Percentiles rank a stretch among this genome's conserved stretches.
Conservation (phyloP, 2,888 invertebrate genomes). For the Liposcelis brunnea region DNA sequence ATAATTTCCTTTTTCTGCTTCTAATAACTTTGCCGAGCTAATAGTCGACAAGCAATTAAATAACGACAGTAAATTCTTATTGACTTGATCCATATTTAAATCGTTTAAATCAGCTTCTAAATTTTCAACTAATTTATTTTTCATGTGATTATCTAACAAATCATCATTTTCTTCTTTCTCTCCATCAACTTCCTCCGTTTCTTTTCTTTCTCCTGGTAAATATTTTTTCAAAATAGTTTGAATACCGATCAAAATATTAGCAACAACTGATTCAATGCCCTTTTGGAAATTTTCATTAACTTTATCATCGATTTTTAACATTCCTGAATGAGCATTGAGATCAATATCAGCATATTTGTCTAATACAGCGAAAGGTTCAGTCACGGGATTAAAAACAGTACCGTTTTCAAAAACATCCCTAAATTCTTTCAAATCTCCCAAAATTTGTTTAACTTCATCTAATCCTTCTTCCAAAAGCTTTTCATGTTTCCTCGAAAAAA, state of each 20-base stretch:
- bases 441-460: too few relatives aligned
- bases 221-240: conserved; percentile 29
- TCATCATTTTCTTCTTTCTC: conserved; percentile 21
- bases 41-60: conserved; percentile 8
- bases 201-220: conserved; percentile 25
- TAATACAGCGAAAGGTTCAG: neutral
- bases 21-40: conserved; percentile 20
- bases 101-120: conserved; percentile 40
- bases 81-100: conserved; percentile 34
- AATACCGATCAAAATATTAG: conserved; percentile 34
- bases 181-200: conserved; percentile 27
- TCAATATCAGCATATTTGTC: neutral
- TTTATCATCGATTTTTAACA: too few relatives aligned
- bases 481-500: too few relatives aligned
- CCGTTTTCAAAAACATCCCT: neutral
- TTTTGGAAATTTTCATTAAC: conserved; percentile 16
- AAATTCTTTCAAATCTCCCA: too few relatives aligned
- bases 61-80: conserved; percentile 14
- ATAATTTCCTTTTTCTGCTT: conserved; percentile 19
- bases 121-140: conserved; percentile 42
- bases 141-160: conserved; percentile 45
- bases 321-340: too few relatives aligned
- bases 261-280: conserved; percentile 30
- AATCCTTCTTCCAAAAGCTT: too few relatives aligned
- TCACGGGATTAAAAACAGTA: neutral